Percentiles rank a stretch among this genome's conserved stretches.
These are phyloP conservation scores for Branchipolynoe longqiensis DNA, from an alignment of 2,888 invertebrate genomes.

Conservation along the genomic window DNA sequence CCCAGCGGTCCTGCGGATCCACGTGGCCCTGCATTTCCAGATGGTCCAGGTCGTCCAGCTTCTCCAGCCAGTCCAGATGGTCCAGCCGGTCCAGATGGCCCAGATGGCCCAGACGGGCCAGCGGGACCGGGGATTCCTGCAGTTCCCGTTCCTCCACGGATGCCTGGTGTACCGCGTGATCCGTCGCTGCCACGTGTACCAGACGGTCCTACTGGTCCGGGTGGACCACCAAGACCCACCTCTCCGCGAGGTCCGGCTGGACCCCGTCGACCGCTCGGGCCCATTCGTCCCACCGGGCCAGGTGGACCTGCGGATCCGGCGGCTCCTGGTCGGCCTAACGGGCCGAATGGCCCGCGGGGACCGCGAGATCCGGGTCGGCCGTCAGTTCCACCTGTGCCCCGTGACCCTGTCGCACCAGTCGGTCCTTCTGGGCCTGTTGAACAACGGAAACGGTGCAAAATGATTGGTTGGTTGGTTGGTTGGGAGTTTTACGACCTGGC, in stretches of 20 bases:
- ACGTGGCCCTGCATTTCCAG: slow-evolving; percentile 58
- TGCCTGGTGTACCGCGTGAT: slow-evolving; percentile 16
- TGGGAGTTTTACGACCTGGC: no score
- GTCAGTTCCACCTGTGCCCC: background rate
- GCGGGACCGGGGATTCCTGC: slow-evolving; percentile 60
- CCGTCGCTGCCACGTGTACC: slow-evolving; percentile 61
- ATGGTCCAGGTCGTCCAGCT: slow-evolving; percentile 55
- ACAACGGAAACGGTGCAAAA: background rate
- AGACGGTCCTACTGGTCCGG: slow-evolving; percentile 59
- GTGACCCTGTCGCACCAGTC: background rate
- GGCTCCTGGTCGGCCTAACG: slow-evolving; percentile 57
- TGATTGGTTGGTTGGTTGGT: no score
- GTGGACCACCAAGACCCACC: slow-evolving; percentile 52
- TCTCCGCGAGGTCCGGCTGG: slow-evolving; percentile 45
- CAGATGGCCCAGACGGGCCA: slow-evolving; percentile 55
- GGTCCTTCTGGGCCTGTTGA: slow-evolving; percentile 1
- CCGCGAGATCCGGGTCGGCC: slow-evolving; percentile 32
- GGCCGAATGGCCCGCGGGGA: slow-evolving; percentile 44
- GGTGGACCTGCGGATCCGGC: slow-evolving; percentile 62
- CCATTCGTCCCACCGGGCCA: slow-evolving; percentile 52
- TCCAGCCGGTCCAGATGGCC: slow-evolving; percentile 53
- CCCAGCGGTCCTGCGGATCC: slow-evolving; percentile 46
- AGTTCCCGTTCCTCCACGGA: slow-evolving; percentile 57
- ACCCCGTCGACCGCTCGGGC: slow-evolving; percentile 45
- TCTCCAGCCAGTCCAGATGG: slow-evolving; percentile 49